Conservation (phyloP, 2,797 vertebrate species). For the Poecilia velifera region DNA sequence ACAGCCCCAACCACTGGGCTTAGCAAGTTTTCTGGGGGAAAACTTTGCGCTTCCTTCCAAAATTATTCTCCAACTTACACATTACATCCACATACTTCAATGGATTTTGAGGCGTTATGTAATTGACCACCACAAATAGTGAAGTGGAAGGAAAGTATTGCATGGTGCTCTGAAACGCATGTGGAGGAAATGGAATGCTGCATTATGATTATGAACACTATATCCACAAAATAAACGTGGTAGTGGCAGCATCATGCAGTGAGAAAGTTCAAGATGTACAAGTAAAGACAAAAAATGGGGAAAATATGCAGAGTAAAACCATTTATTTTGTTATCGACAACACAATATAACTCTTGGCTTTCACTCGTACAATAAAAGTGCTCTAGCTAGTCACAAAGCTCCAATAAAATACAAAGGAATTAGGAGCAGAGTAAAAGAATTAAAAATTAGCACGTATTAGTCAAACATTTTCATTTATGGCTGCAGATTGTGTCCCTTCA, state of each 20-base stretch:
- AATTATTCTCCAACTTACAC: not conserved
- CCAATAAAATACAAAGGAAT: slow-evolving; percentile 19
- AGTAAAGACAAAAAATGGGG: not conserved
- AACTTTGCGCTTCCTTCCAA: not conserved
- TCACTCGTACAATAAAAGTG: slow-evolving; percentile 17
- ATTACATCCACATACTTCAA: not conserved
- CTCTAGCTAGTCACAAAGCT: slow-evolving; percentile 33
- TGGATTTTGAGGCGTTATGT: not conserved
- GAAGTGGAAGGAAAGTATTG: not conserved
- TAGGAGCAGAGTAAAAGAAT: slow-evolving; percentile 30
- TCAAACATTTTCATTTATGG: slow-evolving; percentile 16
- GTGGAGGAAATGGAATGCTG: not conserved
- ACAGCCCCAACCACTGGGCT: too few relatives aligned
- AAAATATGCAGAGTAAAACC: slow-evolving; percentile 28
- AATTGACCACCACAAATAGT: not conserved
- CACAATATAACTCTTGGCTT: slow-evolving; percentile 24
- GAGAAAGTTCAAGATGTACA: not conserved
- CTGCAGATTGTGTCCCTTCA: slow-evolving; percentile 7
- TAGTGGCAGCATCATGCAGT: not conserved
- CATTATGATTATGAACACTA: not conserved
- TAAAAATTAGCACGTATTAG: slow-evolving; percentile 24
- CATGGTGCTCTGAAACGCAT: not conserved
- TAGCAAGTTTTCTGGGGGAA: too few relatives aligned
- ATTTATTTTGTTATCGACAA: slow-evolving; percentile 36
- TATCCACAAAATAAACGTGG: not conserved